Percentiles rank a stretch among this genome's conserved stretches.
Conservation (phyloP, 2,888 invertebrate genomes). For the Iselma pallidipennis region DNA sequence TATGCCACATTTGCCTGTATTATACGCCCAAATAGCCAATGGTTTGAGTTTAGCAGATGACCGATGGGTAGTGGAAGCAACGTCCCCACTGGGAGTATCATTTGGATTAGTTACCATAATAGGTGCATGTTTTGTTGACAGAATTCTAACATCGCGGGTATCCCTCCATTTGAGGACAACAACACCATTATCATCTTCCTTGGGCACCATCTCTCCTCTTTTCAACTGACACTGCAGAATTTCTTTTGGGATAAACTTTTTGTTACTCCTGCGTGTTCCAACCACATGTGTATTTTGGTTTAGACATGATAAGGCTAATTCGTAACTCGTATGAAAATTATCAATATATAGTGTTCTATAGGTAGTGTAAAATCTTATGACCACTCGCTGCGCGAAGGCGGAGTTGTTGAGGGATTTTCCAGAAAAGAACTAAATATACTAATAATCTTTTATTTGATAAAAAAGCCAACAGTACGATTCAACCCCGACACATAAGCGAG, state of each 20-base stretch:
- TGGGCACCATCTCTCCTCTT: slow-evolving; percentile 36
- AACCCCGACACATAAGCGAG: too few relatives aligned
- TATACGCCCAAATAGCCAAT: slow-evolving; percentile 24
- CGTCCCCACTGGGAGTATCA: too few relatives aligned
- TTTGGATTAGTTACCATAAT: slow-evolving; percentile 25
- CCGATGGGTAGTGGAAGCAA: too few relatives aligned
- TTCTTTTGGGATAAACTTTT: slow-evolving; percentile 32
- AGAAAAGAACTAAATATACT: too few relatives aligned
- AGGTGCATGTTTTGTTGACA: slow-evolving; percentile 44
- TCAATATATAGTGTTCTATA: slow-evolving; percentile 29
- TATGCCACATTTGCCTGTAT: slow-evolving; percentile 43
- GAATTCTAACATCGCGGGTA: slow-evolving; percentile 41
- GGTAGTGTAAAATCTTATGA: too few relatives aligned
- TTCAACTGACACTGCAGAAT: slow-evolving; percentile 31
- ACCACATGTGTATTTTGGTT: slow-evolving; percentile 42
- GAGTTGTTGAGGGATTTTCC: too few relatives aligned
- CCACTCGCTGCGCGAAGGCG: too few relatives aligned
- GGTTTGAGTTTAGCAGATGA: slow-evolving; percentile 28
- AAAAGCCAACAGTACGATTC: too few relatives aligned
- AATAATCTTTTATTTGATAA: too few relatives aligned
- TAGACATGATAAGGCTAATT: slow-evolving; percentile 26
- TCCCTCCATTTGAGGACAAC: slow-evolving; percentile 44
- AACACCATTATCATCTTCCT: slow-evolving; percentile 42
- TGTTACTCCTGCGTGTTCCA: slow-evolving; percentile 34
- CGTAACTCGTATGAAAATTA: slow-evolving; percentile 36